Conservation (phyloP, 2,797 vertebrate species). For the Enteromius paludinosus region DNA sequence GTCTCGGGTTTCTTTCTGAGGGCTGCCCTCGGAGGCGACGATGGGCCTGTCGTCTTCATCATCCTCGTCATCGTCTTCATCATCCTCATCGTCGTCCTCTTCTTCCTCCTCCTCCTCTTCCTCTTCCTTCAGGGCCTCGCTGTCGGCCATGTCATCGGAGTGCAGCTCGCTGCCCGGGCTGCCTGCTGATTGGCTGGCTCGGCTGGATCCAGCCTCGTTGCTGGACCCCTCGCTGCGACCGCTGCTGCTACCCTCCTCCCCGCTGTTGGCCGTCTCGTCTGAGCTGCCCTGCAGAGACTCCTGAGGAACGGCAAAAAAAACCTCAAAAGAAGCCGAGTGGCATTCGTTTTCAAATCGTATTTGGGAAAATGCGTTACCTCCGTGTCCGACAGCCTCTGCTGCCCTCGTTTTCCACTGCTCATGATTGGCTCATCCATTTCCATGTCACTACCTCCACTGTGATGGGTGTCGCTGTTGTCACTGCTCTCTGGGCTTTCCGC, state of each 20-base stretch:
- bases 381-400: constrained; percentile 95
- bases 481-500: constrained; percentile 97
- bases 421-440: constrained; percentile 98
- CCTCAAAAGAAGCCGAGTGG: background rate
- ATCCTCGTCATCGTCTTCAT: constrained; percentile 86
- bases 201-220: constrained; percentile 93
- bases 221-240: constrained; percentile 95
- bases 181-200: constrained; percentile 93
- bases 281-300: constrained; percentile 99
- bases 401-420: constrained; percentile 88
- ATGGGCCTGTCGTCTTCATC: constrained; percentile 77
- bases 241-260: constrained; percentile 96
- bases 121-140: constrained; percentile 94
- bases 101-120: constrained; percentile 92
- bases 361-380: constrained; percentile 78
- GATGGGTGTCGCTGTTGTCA: constrained; percentile 98
- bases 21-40: constrained; percentile 77
- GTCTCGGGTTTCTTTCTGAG: constrained; percentile 81
- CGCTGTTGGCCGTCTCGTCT: constrained; percentile 97
- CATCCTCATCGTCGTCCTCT: constrained; percentile 89
- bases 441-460: constrained; percentile 96
- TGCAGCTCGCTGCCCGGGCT: constrained; percentile 96
- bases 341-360: background rate
- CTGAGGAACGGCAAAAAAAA: constrained; percentile 64
- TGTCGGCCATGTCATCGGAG: constrained; percentile 95